These are phyloP conservation scores for Phortica variegata DNA, from an alignment of 1,140 invertebrate species.

Conservation along the genomic window DNA sequence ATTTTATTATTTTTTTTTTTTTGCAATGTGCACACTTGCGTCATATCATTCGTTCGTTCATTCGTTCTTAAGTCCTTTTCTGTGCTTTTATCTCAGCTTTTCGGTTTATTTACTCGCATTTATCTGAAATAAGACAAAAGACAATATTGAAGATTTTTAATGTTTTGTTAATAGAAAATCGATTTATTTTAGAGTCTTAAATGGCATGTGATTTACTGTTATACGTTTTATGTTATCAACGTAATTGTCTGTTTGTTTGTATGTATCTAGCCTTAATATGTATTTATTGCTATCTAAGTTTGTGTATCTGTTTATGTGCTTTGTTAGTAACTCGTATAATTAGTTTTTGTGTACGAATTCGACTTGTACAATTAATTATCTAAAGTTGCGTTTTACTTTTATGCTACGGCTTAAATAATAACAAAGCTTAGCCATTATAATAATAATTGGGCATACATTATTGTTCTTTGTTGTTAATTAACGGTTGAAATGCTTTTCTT, in stretches of 20 bases:
- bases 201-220: constrained; percentile 43
- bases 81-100: background rate
- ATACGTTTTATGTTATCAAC: background rate
- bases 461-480: too few species aligned
- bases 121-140: constrained; percentile 47
- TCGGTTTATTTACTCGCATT: constrained; percentile 21
- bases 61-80: too few species aligned
- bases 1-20: constrained; percentile 8
- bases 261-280: constrained; percentile 1
- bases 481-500: too few species aligned
- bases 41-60: too few species aligned
- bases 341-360: too few species aligned
- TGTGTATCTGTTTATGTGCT: constrained; percentile 7
- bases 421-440: too few species aligned
- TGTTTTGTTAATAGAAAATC: constrained; percentile 48
- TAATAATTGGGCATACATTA: too few species aligned
- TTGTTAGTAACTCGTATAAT: too few species aligned
- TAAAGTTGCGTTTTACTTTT: too few species aligned
- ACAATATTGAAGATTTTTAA: constrained; percentile 47
- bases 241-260: constrained; percentile 1
- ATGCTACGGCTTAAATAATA: too few species aligned
- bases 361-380: too few species aligned
- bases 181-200: constrained; percentile 46
- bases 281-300: constrained; percentile 4
- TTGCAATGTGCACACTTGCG: too few species aligned